Evolutionary conservation across 1,140 invertebrate genomes (phyloP), one percentile per base, ranked within the genome.

Genomic region (Sminthurinus signatus): DNA sequence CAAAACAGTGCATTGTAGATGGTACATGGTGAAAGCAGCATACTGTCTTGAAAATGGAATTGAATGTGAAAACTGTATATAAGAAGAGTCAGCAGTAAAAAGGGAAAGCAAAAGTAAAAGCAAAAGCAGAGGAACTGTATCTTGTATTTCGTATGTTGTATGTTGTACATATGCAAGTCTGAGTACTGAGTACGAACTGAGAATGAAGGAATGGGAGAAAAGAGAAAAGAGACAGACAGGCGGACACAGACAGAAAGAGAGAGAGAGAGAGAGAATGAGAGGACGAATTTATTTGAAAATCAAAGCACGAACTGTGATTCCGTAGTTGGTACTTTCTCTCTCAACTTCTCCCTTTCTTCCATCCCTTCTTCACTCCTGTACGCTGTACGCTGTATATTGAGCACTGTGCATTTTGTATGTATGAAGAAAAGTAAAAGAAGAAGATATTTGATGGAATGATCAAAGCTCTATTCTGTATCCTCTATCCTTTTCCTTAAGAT

Each of bases 241-340:
- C n/a, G n/a, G n/a, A n/a, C n/a, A n/a, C n/a, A n/a, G n/a, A 48
- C 8, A 48, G 5, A 25, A 10, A 23, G 8, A 36, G 5, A 36
- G 32, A n/a, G 27, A 17, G 39, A 17, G 56, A 29, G 23, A 19
- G 39, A 63, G 15, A 15, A 21, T 36, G 51, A 42, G 27, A 12
- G 17, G 32, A 39, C 8, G 54, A 56, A 10, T 56, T 62, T 50
- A 69, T 69, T 44, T 52, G 27, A 8, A 62, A 69, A 57, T 69
- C 67, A 51, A 50, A 62, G 62, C 67, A 69, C 67, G 67, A 69
- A 61, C 60, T 62, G 56, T 69, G 67, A 65, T 62, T 69, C 62
- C 60, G 36, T 56, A 56, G 8, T 56, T 56, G 10, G 54, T 56
- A 56, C 36, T 12, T 36, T 56, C 54, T 56, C 39, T 19, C n/a